Conservation (phyloP, 2,113 vertebrate species). For the Poicephalus meyeri region DNA sequence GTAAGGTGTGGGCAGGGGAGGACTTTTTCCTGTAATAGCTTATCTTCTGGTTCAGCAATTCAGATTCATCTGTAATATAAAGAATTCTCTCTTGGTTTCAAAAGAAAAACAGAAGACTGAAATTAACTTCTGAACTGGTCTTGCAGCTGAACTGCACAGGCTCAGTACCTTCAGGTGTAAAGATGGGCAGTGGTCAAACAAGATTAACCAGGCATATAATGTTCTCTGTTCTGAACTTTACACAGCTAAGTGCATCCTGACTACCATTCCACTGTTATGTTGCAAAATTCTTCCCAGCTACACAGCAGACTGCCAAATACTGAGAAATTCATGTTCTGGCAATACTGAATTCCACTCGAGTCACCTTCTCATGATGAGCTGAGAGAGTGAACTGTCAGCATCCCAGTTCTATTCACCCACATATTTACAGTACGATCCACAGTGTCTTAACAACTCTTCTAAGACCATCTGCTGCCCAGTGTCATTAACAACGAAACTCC, state of each 20-base stretch:
- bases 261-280: not conserved
- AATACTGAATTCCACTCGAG: slow-evolving; percentile 18
- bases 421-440: slow-evolving; percentile 51
- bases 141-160: not conserved
- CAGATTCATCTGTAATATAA: not conserved
- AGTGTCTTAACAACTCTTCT: slow-evolving; percentile 59
- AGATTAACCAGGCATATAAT: not conserved
- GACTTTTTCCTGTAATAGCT: not conserved
- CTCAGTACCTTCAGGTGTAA: not conserved
- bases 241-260: fast-evolving
- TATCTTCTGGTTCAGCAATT: not conserved
- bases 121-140: not conserved
- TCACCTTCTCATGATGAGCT: slow-evolving; percentile 25
- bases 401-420: slow-evolving; percentile 53
- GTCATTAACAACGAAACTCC: slow-evolving; percentile 59
- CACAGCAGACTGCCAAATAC: not conserved
- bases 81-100: not conserved
- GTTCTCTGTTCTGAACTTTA: not conserved
- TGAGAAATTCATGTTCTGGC: slow-evolving; percentile 10
- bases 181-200: not conserved
- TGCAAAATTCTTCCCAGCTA: not conserved
- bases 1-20: not conserved
- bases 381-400: slow-evolving; percentile 50
- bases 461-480: slow-evolving; percentile 69
- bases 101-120: not conserved